Conservation (phyloP, 2,113 vertebrate species). For the Scophthalmus maximus region DNA sequence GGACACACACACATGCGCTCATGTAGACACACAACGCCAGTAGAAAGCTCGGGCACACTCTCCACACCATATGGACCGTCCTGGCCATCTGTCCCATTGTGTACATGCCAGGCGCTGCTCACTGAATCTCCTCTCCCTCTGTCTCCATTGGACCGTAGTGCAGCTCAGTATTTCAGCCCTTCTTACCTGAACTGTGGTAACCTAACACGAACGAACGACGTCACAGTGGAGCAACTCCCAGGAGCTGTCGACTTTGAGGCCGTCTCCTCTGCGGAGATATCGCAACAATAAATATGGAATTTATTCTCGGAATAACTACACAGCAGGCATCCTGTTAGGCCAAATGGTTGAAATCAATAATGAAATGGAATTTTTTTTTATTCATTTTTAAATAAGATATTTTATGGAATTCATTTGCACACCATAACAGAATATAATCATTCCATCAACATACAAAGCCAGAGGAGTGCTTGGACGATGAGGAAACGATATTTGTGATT, state of each 20-base stretch:
- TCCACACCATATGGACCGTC: constrained; percentile 72
- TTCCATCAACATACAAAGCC: no score
- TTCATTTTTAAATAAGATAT: neutral
- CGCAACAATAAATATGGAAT: constrained; percentile 1
- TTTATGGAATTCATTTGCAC: no score
- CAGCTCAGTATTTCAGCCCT: constrained; percentile 34
- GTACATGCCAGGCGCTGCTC: constrained; percentile 64
- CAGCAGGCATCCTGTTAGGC: neutral
- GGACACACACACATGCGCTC: constrained; percentile 20
- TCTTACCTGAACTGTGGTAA: constrained; percentile 56
- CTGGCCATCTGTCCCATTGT: constrained; percentile 74
- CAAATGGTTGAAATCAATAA: constrained; percentile 8
- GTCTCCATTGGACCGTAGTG: constrained; percentile 38
- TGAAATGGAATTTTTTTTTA: neutral
- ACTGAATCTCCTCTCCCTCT: constrained; percentile 43
- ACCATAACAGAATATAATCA: no score
- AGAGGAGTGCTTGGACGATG: no score
- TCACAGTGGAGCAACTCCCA: constrained; percentile 44
- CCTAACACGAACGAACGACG: constrained; percentile 31
- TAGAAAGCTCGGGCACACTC: constrained; percentile 59
- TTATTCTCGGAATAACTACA: neutral
- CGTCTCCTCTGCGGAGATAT: neutral
- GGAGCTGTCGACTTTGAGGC: constrained; percentile 4
- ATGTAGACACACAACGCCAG: constrained; percentile 50
- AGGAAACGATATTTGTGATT: no score